Evolutionary conservation across 2,797 vertebrate species (phyloP).

Genomic region (Coreius guichenoti): DNA sequence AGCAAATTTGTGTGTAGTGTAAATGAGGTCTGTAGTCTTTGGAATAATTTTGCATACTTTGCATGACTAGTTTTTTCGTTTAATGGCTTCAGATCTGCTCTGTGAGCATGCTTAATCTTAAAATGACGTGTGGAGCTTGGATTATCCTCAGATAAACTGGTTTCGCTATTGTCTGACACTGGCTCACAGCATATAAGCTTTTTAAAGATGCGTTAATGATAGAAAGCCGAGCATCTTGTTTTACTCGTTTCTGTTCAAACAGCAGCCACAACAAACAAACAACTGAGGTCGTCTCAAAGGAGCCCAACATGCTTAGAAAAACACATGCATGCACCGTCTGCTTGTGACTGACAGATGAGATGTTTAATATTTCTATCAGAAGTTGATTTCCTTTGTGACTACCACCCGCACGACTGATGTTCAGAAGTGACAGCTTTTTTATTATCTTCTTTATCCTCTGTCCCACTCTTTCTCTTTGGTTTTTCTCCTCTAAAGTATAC

Average conservation of each 20-base stretch:
- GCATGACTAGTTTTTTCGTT: slow-evolving; percentile 20
- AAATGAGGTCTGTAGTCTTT: slow-evolving; percentile 39
- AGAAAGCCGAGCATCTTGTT: slow-evolving; percentile 14
- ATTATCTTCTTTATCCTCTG: slow-evolving; percentile 52
- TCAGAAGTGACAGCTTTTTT: slow-evolving; percentile 52
- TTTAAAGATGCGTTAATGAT: slow-evolving; percentile 33
- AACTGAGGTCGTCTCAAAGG: slow-evolving; percentile 50
- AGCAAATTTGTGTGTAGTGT: slow-evolving; percentile 17
- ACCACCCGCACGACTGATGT: slow-evolving; percentile 47
- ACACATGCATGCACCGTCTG: slow-evolving; percentile 34
- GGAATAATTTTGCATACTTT: slow-evolving; percentile 41
- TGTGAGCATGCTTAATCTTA: slow-evolving; percentile 16
- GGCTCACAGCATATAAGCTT: slow-evolving; percentile 29
- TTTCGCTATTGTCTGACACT: slow-evolving; percentile 40
- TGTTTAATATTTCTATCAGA: slow-evolving; percentile 67
- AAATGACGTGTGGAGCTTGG: slow-evolving; percentile 28
- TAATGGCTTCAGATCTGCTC: slow-evolving; percentile 34
- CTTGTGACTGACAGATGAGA: slow-evolving; percentile 54
- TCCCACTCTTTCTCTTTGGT: slow-evolving; percentile 9
- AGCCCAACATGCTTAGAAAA: slow-evolving; percentile 41
- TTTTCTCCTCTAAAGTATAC: not conserved
- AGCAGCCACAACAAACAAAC: slow-evolving; percentile 47
- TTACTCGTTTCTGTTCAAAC: slow-evolving; percentile 40
- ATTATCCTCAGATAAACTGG: slow-evolving; percentile 37
- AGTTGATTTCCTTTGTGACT: slow-evolving; percentile 56